Evolutionary conservation across 2,888 invertebrate species (phyloP).

Genomic region (Choristoneura rosaceana): DNA sequence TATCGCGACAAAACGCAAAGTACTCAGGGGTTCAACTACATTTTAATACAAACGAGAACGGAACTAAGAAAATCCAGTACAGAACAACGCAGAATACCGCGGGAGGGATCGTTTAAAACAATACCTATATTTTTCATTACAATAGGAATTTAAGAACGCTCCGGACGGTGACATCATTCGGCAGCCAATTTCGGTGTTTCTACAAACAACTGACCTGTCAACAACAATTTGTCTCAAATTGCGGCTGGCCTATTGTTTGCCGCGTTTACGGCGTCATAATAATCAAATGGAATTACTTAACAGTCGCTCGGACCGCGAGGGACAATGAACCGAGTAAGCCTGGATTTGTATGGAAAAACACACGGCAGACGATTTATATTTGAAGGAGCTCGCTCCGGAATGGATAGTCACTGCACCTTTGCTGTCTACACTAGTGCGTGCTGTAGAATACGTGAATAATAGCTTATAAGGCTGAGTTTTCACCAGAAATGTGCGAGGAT

Average conservation of each 20-base stretch:
- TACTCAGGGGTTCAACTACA: too few species aligned
- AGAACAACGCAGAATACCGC: too few species aligned
- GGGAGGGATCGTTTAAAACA: not conserved
- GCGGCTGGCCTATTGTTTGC: conserved; percentile 55
- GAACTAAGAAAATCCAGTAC: too few species aligned
- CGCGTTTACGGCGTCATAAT: conserved; percentile 54
- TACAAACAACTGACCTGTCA: conserved; percentile 39
- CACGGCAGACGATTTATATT: not conserved
- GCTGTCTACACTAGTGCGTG: not conserved
- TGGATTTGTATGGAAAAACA: conserved; percentile 20
- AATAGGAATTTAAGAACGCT: not conserved
- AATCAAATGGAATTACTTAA: conserved; percentile 55
- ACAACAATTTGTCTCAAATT: conserved; percentile 49
- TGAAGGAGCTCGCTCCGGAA: not conserved
- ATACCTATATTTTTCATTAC: not conserved
- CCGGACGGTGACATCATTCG: conserved; percentile 33
- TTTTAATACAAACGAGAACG: too few species aligned
- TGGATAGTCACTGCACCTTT: not conserved
- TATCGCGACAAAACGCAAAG: too few species aligned
- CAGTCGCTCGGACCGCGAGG: conserved; percentile 47
- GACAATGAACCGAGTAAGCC: conserved; percentile 49
- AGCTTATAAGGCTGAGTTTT: too few species aligned
- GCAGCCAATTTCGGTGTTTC: conserved; percentile 41
- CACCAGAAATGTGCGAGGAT: too few species aligned
- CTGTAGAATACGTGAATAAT: not conserved